Base-by-base conservation (phyloP, 2,797 vertebrate species). In the Aldrovandia affinis region DNA sequence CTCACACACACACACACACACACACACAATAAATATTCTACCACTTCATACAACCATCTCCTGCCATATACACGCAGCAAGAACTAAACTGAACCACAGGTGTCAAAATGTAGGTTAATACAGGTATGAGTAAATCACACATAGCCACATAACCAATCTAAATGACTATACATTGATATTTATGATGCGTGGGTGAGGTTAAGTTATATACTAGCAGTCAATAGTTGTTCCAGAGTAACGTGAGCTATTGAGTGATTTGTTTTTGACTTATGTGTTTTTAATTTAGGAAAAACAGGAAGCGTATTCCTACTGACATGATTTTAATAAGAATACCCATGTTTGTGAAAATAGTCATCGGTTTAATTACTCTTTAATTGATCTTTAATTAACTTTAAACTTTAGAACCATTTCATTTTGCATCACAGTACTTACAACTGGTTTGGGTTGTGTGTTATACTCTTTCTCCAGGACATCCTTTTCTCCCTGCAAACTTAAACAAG, bases 381-480 rank as follows among this genome's bases (percentile, higher is more conserved):
- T n/a, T n/a, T n/a, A n/a, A n/a, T n/a, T n/a, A n/a, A n/a, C n/a
- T n/a, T n/a, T n/a, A n/a, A n/a, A n/a, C n/a, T n/a, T n/a, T n/a
- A 10, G 10, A 33, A 33, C 33, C 9, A 70, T 70, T 70, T 70
- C 39, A 70, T 20, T 25, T 44, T 44, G 39, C 12, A 39, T 25
- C 20, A 10, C 75, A 87, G 82, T 92, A 96, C 96, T 97, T 94
- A 98, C 97, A 65, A 89, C 91, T 90, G 92, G 91, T 90, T 96
- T 95, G 18, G 92, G 89, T 86, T 96, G 94, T 89, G 89, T 93
- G 90, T 95, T 92, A 54, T 90, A 95, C 89, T 98, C 96, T 80
- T 92, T 94, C 89, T 96, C 88, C 89, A 98, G 90, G 89, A 94
- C 91, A 4, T 2, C 90, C 93, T 96, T 98, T 92, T 98, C 97